A percentile compares a stretch with the other conserved stretches of the same genome.
Conservation (phyloP, 2,113 vertebrate species). For the Strigops habroptila region DNA sequence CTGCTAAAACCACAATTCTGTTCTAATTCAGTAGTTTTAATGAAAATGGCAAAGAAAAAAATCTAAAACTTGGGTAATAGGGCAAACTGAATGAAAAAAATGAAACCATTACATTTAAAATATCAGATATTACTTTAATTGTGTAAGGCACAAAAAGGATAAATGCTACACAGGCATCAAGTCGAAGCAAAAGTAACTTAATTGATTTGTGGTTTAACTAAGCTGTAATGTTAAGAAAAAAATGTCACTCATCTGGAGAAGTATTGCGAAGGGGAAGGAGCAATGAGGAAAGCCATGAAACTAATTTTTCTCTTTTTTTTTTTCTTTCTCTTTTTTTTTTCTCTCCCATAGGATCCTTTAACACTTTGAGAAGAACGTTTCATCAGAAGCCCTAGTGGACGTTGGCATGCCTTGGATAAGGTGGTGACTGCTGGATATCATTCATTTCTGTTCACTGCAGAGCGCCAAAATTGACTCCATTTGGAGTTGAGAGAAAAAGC, state of each 20-base stretch:
- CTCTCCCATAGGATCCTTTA: conserved; percentile 8
- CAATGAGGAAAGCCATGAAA: background rate
- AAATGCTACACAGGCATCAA: background rate
- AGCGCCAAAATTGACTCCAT: conserved; percentile 61
- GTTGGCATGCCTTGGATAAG: conserved; percentile 68
- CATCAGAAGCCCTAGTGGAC: conserved; percentile 63
- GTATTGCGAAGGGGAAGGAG: background rate
- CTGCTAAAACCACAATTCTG: background rate
- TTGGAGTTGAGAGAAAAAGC: conserved; percentile 64
- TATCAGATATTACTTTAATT: background rate
- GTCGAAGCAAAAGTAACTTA: background rate
- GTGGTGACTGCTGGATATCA: conserved; percentile 65
- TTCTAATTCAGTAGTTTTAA: background rate
- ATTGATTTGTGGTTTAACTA: background rate
- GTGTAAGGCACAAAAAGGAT: background rate
- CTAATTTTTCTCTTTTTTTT: background rate
- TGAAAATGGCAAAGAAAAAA: background rate
- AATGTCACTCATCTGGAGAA: background rate
- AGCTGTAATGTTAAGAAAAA: background rate
- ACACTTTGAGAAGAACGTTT: conserved; percentile 24
- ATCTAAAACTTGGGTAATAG: background rate
- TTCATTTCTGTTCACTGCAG: conserved; percentile 44
- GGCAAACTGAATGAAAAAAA: background rate
- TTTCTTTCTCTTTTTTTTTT: fast-evolving
- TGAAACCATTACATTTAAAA: background rate